Evolutionary conservation across 2,888 invertebrate genomes (phyloP), one percentile per base, ranked within the genome.

Genomic region (Mesoligia furuncula): DNA sequence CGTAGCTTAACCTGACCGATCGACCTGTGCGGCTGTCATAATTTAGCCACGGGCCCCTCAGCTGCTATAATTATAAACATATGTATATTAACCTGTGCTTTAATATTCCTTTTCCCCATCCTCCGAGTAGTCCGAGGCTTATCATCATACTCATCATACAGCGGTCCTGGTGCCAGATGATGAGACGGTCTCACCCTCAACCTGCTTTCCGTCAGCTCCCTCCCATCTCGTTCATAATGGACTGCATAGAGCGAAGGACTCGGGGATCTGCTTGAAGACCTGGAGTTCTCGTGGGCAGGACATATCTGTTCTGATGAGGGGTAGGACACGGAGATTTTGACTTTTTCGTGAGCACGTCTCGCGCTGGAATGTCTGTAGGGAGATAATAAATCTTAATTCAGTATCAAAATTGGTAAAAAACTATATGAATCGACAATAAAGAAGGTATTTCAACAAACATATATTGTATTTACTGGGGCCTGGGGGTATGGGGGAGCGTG

Each of bases 71-170:
- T n/a, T n/a, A 36, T 42, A 11, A 11, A 11, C 11, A 1, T 42
- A 42, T 45, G 13, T 45, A 15, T 45, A 45, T 13, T 74, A 77
- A 99, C 99, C 97, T 98, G 98, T 7, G 98, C 98, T 93, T 99
- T 99, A 82, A 99, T 98, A 93, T 99, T 99, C 79, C 99, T 97
- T 91, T 98, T 98, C 48, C 99, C 98, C 98, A 99, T 98, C 88
- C 98, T 97, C 87, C 98, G 97, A 24, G 97, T 97, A 0, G 97
- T 93, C 42, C 97, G 92, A 0, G 96, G 96, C 74, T 96, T 96
- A 83, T 96, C 96, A 80, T 96, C 96, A 51, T 93, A 94, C 61
- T 97, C 97, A 69, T 94, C 97, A 87, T 93, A 97, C 86, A 96
- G 83, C 2, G 94, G 97, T 75, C 92, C 96, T 79, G 95, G 97